Base-by-base conservation (phyloP, 2,888 invertebrate genomes). In the Adelognathus sp. region DNA sequence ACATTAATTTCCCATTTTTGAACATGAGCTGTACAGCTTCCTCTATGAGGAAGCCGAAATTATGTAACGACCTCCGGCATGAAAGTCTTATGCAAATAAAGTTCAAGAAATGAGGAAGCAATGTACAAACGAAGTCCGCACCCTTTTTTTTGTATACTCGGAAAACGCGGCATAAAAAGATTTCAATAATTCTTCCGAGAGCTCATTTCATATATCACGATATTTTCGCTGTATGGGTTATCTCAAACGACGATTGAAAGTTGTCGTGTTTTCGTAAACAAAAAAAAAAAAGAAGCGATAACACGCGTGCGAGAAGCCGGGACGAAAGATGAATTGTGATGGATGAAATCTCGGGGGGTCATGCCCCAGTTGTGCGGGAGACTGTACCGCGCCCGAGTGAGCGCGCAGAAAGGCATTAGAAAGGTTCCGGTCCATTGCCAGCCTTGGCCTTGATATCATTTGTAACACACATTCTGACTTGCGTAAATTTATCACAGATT, bases 361-460 rank as follows among this genome's bases (percentile, higher is more conserved):
- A 41, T 29, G 58, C 7, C 27, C 52, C 41, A 64, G 33, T 64
- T 52, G 39, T 44, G 24, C 14, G 14, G n/a, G 31, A 58, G 46
- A 60, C 24, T 11, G 5, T 24, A 21, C n/a, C 21, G n/a, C 4
- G 7, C 46, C 18, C 33, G 44, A 58, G 18, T 7, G 9, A 16
- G 7, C 24, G 29, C 9, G n/a, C n/a, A n/a, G n/a, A 52, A 69
- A 67, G 41, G 18, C 11, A 41, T 70, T 76, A 76, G 81, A 81
- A 80, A 81, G 81, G 80, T 76, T 70, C 61, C 31, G 67, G 61
- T 73, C 70, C 74, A 73, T 58, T 74, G 64, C 41, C 58, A 74
- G 70, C 61, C 64, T 66, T 71, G 80, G 44, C 81, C 81, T 82
- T 79, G 63, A 73, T 76, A 63, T 31, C 60, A 46, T 54, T 46